A percentile compares a stretch with the other conserved stretches of the same genome.
Evolutionary conservation across 2,113 vertebrate genomes (phyloP).

Genomic region (Entomyzon cyanotis): DNA sequence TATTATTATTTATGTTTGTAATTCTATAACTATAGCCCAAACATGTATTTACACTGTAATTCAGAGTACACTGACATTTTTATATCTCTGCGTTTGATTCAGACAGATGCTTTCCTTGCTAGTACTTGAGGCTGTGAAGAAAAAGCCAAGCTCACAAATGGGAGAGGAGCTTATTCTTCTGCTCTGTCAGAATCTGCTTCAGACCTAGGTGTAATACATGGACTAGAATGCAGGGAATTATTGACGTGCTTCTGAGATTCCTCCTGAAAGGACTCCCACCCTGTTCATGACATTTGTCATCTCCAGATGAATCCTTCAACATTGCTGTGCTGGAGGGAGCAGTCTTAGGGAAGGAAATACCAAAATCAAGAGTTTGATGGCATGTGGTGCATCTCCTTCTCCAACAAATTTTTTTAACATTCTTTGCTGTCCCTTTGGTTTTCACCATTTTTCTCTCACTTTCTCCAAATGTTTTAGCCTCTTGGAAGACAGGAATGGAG

Average conservation of each 20-base stretch:
- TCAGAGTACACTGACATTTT: background rate
- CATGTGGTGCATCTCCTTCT: rapidly evolving
- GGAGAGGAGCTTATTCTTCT: background rate
- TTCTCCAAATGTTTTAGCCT: background rate
- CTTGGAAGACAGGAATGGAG: background rate
- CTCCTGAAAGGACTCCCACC: background rate
- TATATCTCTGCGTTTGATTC: background rate
- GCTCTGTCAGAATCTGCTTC: too few species aligned
- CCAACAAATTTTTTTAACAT: background rate
- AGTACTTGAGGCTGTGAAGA: background rate
- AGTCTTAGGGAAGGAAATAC: background rate
- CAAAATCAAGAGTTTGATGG: rapidly evolving
- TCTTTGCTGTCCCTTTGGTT: background rate
- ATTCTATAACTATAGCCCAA: background rate
- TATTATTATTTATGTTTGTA: background rate
- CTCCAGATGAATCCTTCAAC: background rate
- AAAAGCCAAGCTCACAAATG: background rate
- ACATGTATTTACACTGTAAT: background rate
- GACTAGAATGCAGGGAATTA: too few species aligned
- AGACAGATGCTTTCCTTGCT: background rate
- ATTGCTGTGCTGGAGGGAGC: background rate
- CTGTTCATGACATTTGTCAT: background rate
- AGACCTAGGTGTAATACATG: background rate
- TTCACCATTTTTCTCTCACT: background rate
- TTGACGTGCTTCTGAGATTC: background rate